A percentile compares a stretch with the other conserved stretches of the same genome.
These are phyloP conservation scores for Pseudolaguvia tuberculata DNA, from an alignment of 2,113 vertebrate species.

Conservation along the genomic window DNA sequence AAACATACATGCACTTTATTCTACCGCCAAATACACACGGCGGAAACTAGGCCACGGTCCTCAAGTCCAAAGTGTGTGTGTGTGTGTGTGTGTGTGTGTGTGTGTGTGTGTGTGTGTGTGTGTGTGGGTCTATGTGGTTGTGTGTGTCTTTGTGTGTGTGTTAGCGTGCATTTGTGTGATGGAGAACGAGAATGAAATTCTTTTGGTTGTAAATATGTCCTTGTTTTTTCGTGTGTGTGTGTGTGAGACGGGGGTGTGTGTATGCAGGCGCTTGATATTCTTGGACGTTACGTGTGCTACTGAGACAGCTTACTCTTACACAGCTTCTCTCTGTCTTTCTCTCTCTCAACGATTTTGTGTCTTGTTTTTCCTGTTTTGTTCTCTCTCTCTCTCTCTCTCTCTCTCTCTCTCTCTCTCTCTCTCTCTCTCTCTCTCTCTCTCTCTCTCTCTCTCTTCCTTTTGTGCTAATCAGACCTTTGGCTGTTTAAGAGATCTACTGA, in stretches of 20 bases:
- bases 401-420: not conserved
- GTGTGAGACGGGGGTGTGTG: not conserved
- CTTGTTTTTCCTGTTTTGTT: not conserved
- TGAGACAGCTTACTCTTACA: constrained; percentile 2
- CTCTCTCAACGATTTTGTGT: not conserved
- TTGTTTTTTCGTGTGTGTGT: constrained; percentile 7
- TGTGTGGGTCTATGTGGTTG: not conserved
- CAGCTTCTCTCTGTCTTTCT: not conserved
- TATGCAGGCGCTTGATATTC: not conserved
- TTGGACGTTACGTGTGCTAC: constrained; percentile 4
- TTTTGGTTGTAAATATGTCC: not conserved
- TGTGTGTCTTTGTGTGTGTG: not conserved
- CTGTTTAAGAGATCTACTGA: no score
- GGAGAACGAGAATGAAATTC: not conserved
- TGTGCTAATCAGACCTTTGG: no score
- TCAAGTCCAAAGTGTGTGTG: no score
- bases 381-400: no score
- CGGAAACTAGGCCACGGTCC: not conserved
- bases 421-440: not conserved
- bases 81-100: not conserved
- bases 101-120: not conserved
- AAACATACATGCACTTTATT: not conserved
- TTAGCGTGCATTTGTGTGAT: not conserved
- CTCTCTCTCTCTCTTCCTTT: not conserved
- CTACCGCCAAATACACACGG: not conserved